Conservation (phyloP, 2,113 vertebrate species). For the Oplegnathus fasciatus region DNA sequence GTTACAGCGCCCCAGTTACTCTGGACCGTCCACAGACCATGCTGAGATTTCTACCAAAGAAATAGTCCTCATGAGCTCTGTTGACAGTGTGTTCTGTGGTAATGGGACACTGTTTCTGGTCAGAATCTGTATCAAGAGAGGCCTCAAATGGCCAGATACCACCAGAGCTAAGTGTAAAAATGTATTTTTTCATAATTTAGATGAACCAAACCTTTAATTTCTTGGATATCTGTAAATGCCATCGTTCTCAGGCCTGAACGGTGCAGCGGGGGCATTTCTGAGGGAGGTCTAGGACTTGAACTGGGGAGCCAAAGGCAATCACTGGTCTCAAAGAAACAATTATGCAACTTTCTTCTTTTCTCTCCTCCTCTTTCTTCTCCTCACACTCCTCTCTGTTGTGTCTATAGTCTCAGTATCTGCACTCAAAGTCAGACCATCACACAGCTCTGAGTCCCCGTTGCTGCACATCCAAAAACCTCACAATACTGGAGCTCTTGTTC, state of each 20-base stretch:
- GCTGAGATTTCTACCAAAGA: too few species aligned
- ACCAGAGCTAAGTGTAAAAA: neutral
- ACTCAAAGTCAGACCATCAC: slow-evolving; percentile 21
- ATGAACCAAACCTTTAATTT: neutral
- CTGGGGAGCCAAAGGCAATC: slow-evolving; percentile 32
- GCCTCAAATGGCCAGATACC: neutral
- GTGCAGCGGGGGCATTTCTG: slow-evolving; percentile 17
- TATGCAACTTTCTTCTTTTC: slow-evolving; percentile 44
- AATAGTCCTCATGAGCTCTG: too few species aligned
- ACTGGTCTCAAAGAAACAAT: slow-evolving; percentile 47
- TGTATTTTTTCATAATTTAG: too few species aligned
- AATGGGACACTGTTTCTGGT: too few species aligned
- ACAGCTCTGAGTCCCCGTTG: slow-evolving; percentile 21
- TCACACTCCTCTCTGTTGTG: slow-evolving; percentile 30
- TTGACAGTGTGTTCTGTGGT: too few species aligned
- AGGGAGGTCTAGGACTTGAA: slow-evolving; percentile 20
- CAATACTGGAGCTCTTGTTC: slow-evolving; percentile 30
- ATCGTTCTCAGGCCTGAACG: slow-evolving; percentile 6
- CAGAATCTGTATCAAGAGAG: too few species aligned
- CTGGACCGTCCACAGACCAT: too few species aligned
- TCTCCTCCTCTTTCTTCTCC: neutral
- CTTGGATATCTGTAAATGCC: slow-evolving; percentile 22
- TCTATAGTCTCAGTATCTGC: slow-evolving; percentile 23
- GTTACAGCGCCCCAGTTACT: too few species aligned
- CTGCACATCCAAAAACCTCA: slow-evolving; percentile 36